These are phyloP conservation scores for Drosophila meridionalis DNA, from an alignment of 2,888 invertebrate genomes.

Conservation along the genomic window DNA sequence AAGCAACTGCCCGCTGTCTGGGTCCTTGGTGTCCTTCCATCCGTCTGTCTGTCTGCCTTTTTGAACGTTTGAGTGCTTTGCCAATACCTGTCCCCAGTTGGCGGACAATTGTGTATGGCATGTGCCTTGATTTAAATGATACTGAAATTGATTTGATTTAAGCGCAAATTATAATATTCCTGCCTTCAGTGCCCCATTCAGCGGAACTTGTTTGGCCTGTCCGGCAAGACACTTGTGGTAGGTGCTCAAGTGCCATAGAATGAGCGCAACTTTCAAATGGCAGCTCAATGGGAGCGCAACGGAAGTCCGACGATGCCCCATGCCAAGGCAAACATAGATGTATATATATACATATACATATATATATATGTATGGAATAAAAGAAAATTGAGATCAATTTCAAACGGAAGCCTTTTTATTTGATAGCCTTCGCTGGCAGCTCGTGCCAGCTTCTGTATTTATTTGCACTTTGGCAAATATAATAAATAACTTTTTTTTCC, in stretches of 20 bases:
- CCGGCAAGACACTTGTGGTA: constrained; percentile 39
- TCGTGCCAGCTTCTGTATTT: constrained; percentile 30
- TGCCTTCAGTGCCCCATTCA: constrained; percentile 22
- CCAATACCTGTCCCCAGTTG: constrained; percentile 71
- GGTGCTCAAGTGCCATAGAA: constrained; percentile 50
- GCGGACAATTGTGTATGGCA: constrained; percentile 31
- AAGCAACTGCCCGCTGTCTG: constrained; percentile 61
- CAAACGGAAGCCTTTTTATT: constrained; percentile 32
- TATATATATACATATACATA: background rate
- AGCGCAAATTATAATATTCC: constrained; percentile 74
- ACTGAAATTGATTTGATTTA: constrained; percentile 79
- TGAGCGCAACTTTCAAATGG: constrained; percentile 69
- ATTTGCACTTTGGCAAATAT: constrained; percentile 70
- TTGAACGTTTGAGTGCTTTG: constrained; percentile 64
- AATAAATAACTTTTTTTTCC: constrained; percentile 74
- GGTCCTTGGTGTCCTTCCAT: constrained; percentile 8
- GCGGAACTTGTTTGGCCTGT: constrained; percentile 16
- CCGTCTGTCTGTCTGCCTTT: constrained; percentile 4
- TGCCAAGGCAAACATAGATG: background rate
- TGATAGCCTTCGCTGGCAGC: constrained; percentile 18
- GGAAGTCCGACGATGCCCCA: constrained; percentile 46
- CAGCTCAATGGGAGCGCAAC: constrained; percentile 47
- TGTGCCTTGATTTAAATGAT: constrained; percentile 74
- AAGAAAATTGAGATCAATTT: constrained; percentile 32
- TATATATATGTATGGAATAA: background rate